phyloP scores from a whole-genome alignment of 2,797 vertebrate species.

The Mus caroli region DNA sequence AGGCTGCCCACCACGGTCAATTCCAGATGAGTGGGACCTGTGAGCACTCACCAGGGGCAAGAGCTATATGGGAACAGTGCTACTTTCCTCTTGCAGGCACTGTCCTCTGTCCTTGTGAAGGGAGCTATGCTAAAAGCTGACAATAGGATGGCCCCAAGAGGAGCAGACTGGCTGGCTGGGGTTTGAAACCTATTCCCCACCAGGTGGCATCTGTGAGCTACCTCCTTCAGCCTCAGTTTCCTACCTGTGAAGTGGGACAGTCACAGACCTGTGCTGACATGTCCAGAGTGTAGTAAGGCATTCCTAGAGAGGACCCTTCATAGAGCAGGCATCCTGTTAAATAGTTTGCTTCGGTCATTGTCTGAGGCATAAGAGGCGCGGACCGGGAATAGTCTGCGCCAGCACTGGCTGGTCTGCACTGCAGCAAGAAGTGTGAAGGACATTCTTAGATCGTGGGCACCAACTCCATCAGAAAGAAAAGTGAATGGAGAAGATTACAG shows the following conservation, averaged over 20 bases:
- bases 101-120: not conserved
- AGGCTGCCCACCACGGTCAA: not conserved
- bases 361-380: not conserved
- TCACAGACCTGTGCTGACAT: fast-evolving
- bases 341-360: not conserved
- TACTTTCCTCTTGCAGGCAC: not conserved
- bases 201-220: not conserved
- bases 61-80: not conserved
- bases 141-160: too few species aligned
- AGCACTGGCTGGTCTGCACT: not conserved
- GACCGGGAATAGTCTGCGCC: not conserved
- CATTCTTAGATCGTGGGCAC: not conserved
- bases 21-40: not conserved
- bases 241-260: not conserved
- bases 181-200: not conserved
- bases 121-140: too few species aligned
- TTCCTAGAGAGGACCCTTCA: not conserved
- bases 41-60: too few species aligned
- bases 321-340: not conserved
- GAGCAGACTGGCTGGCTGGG: not conserved
- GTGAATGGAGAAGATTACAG: not conserved
- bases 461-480: too few species aligned
- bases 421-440: not conserved
- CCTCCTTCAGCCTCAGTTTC: not conserved
- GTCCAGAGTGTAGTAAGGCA: not conserved